Base-by-base conservation (phyloP, 2,888 invertebrate genomes). In the Caenorhabditis panamensis region DNA sequence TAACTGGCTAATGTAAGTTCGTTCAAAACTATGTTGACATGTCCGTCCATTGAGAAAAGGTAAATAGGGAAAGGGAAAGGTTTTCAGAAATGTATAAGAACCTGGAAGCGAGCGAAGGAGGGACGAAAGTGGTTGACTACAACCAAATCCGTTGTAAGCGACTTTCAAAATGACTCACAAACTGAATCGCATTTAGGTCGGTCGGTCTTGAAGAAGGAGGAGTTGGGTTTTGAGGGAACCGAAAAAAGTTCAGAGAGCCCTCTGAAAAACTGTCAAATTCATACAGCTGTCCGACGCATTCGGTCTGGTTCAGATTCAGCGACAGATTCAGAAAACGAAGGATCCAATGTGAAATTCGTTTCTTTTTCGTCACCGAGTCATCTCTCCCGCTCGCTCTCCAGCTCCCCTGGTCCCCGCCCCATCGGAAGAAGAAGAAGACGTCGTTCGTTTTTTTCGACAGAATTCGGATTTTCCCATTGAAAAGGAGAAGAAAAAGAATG, bases 191-290 rank as follows among this genome's bases (percentile, higher is more conserved):
- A 63, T 37, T 54, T 51, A 26, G 63, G 54, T 8, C 53, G 26
- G 53, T 20, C 37, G 36, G 18, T 47, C 44, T n/a, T 9, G 54
- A 56, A 71, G 41, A 13, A 41, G 41, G 41, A 3, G 41, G 31
- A 31, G 4, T 31, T 31, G 9, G 41, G 41, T 41, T 41, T 71
- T 47, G 44, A 18, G 11, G n/a, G n/a, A n/a, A n/a, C n/a, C n/a
- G n/a, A n/a, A 18, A 37, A 63, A 72, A 64, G 72, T 58, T 72
- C 49, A 64, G 63, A 49, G 63, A 62, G 56, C 47, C 49, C 31
- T 26, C 36, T 58, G 18, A 54, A 72, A 66, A 75, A 75, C 75
- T 66, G 75, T 66, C 66, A 75, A 61, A 75, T 59, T 66, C 75
- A 66, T 28, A 18, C 61, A 66, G 41, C 66, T 58, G 75, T 75